Evolutionary conservation across 2,888 invertebrate species (phyloP).

Genomic region (Drymonia ruficornis): DNA sequence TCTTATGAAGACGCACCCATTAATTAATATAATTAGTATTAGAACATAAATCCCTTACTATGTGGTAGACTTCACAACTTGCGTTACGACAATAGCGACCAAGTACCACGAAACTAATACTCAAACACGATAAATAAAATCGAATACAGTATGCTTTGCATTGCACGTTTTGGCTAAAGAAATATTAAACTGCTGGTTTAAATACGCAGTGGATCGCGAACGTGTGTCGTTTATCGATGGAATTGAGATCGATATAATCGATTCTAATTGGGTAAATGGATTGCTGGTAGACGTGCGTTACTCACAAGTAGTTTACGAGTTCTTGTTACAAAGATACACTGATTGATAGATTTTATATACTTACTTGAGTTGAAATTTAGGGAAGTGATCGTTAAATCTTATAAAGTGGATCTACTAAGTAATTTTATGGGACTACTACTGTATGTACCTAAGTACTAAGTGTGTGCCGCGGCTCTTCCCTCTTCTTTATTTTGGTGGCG

Average conservation of each 20-base stretch:
- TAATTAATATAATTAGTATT: conserved; percentile 10
- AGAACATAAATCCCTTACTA: conserved; percentile 23
- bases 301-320: conserved; percentile 60
- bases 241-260: conserved; percentile 53
- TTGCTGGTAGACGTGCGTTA: conserved; percentile 56
- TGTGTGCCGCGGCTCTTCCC: too few species aligned
- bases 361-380: conserved; percentile 45
- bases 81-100: conserved; percentile 40
- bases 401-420: too few species aligned
- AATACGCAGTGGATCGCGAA: conserved; percentile 14
- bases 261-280: conserved; percentile 74
- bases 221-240: not conserved
- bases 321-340: conserved; percentile 50
- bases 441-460: too few species aligned
- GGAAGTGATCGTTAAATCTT: conserved; percentile 39
- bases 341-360: conserved; percentile 54
- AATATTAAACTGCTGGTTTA: not conserved
- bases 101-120: conserved; percentile 12
- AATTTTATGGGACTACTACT: too few species aligned
- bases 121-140: not conserved
- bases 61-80: conserved; percentile 65
- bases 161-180: conserved; percentile 4
- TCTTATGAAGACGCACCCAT: too few species aligned
- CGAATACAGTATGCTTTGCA: not conserved
- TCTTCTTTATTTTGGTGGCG: too few species aligned